phyloP scores from a whole-genome alignment of 2,888 invertebrate genomes.

The Merodon equestris region DNA sequence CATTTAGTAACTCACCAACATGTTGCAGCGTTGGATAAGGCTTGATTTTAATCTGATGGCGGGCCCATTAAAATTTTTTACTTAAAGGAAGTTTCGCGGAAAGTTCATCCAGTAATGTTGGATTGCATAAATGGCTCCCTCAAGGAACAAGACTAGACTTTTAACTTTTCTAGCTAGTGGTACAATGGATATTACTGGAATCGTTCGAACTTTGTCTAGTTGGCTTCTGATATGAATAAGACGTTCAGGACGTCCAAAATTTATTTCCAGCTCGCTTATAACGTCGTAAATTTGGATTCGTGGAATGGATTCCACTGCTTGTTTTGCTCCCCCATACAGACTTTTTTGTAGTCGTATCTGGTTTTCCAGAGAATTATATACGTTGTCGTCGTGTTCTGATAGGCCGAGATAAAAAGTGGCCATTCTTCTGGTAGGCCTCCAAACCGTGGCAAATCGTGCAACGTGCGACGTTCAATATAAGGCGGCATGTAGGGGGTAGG shows the following conservation, averaged over 20 bases:
- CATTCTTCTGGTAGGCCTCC: neutral
- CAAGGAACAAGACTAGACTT: neutral
- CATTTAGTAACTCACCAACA: no score
- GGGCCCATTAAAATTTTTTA: no score
- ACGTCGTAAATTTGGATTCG: no score
- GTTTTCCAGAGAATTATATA: neutral
- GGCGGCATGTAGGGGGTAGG: no score
- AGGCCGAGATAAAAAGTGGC: neutral
- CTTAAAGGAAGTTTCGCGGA: slow-evolving; percentile 37
- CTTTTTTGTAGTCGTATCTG: neutral
- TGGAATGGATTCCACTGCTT: neutral
- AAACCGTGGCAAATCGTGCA: neutral
- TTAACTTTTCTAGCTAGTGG: slow-evolving; percentile 1
- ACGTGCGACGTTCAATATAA: neutral
- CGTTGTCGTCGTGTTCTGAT: neutral
- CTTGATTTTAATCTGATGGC: no score
- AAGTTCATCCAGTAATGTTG: slow-evolving; percentile 33
- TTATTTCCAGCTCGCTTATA: neutral
- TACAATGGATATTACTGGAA: slow-evolving; percentile 18
- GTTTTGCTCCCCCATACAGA: neutral
- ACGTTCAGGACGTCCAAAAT: neutral
- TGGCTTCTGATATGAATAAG: no score
- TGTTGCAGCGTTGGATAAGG: no score
- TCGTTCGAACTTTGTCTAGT: slow-evolving; percentile 15
- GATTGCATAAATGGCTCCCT: slow-evolving; percentile 22